Conservation (phyloP, 2,113 vertebrate genomes). For the Otolemur garnettii region DNA sequence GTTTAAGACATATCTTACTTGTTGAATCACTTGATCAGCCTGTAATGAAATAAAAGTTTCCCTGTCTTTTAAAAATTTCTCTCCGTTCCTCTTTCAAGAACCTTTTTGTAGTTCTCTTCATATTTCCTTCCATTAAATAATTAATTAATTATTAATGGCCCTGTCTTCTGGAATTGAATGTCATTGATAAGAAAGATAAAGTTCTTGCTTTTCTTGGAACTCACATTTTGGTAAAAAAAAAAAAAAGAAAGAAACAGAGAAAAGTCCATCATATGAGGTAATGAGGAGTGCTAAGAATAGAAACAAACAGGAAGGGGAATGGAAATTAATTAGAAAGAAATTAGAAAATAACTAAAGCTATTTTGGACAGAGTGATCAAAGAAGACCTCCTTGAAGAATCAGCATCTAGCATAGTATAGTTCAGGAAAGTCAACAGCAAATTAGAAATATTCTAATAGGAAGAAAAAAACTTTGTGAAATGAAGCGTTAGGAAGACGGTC, state of each 20-base stretch:
- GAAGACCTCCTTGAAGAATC: not conserved
- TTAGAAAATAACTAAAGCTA: not conserved
- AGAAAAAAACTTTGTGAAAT: not conserved
- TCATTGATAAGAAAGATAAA: not conserved
- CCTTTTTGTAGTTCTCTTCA: not conserved
- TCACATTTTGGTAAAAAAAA: not conserved
- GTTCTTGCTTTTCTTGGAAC: not conserved
- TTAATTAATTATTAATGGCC: not conserved
- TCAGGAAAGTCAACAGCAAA: not conserved
- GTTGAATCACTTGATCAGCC: not conserved
- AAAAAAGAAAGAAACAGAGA: not conserved
- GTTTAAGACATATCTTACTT: not conserved
- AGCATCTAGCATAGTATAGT: not conserved
- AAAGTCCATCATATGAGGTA: not conserved
- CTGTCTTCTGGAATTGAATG: not conserved
- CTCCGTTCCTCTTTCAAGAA: not conserved
- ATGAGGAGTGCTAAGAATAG: not conserved
- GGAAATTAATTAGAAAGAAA: not conserved
- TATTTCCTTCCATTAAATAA: not conserved
- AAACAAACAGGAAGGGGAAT: not conserved
- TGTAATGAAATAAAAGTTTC: not conserved
- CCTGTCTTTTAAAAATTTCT: not conserved
- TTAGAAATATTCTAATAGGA: not conserved
- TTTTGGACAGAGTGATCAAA: not conserved
- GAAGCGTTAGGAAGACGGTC: not conserved